phyloP scores from a whole-genome alignment of 1,140 invertebrate genomes.

The Heliconius congener region DNA sequence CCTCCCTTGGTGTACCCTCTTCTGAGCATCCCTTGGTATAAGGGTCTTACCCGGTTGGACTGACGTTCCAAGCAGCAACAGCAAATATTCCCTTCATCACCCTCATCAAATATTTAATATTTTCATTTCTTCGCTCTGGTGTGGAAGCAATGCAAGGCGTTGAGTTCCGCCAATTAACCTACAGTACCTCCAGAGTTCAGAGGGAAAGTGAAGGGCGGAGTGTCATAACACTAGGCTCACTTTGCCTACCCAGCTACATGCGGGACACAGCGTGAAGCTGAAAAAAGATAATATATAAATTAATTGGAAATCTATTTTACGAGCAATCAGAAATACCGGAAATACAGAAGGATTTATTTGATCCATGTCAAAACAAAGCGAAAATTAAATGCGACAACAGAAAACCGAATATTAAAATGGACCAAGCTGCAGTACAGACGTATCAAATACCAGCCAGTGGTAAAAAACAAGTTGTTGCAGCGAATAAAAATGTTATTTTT shows the following conservation, averaged over 20 bases:
- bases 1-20: too few species aligned
- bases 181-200: too few species aligned
- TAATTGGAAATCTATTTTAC: slow-evolving; percentile 3
- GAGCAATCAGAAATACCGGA: background rate
- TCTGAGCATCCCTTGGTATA: too few species aligned
- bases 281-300: too few species aligned
- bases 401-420: slow-evolving; percentile 22
- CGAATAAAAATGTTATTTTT: background rate
- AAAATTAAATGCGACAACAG: slow-evolving; percentile 22
- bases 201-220: too few species aligned
- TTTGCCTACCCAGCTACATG: slow-evolving; percentile 6
- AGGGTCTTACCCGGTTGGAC: too few species aligned
- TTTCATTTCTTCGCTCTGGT: too few species aligned
- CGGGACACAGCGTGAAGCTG: background rate
- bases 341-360: slow-evolving; percentile 21
- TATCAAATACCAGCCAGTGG: slow-evolving; percentile 21
- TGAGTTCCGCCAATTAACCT: too few species aligned
- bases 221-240: too few species aligned
- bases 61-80: too few species aligned
- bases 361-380: slow-evolving; percentile 5
- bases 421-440: slow-evolving; percentile 18
- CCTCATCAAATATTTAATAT: background rate
- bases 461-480: background rate
- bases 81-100: too few species aligned
- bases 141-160: too few species aligned